These are phyloP conservation scores for Trinectes maculatus DNA, from an alignment of 2,113 vertebrate genomes.

Conservation along the genomic window DNA sequence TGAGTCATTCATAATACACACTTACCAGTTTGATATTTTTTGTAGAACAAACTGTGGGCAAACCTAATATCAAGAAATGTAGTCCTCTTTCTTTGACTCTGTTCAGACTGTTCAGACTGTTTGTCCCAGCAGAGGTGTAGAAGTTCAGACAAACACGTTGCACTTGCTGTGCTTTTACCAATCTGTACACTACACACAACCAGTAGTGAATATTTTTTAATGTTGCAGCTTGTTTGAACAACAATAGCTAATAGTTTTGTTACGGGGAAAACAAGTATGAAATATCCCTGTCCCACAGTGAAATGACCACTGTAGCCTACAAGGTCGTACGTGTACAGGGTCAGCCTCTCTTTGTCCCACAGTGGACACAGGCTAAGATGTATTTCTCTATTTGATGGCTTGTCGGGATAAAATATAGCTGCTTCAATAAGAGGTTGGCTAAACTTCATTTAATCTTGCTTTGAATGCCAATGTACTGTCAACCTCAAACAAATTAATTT, in stretches of 20 bases:
- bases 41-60: too few species aligned
- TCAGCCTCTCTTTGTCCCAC: conserved; percentile 11
- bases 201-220: conserved; percentile 14
- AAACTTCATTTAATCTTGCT: too few species aligned
- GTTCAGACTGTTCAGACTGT: too few species aligned
- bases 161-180: not conserved
- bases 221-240: not conserved
- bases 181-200: not conserved
- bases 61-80: too few species aligned
- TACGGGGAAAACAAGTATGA: not conserved
- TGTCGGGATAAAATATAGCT: conserved; percentile 29
- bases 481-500: too few species aligned
- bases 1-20: not conserved
- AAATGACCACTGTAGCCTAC: not conserved
- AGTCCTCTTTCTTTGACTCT: too few species aligned
- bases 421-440: conserved; percentile 27
- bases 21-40: too few species aligned
- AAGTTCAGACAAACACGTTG: not conserved
- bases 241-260: not conserved
- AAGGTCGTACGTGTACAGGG: too few species aligned
- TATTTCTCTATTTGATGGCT: not conserved
- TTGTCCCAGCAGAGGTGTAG: not conserved
- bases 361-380: not conserved
- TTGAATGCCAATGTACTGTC: too few species aligned
- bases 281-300: not conserved